These are phyloP conservation scores for Amazona guildingii DNA, from an alignment of 2,113 vertebrate genomes.

Conservation along the genomic window DNA sequence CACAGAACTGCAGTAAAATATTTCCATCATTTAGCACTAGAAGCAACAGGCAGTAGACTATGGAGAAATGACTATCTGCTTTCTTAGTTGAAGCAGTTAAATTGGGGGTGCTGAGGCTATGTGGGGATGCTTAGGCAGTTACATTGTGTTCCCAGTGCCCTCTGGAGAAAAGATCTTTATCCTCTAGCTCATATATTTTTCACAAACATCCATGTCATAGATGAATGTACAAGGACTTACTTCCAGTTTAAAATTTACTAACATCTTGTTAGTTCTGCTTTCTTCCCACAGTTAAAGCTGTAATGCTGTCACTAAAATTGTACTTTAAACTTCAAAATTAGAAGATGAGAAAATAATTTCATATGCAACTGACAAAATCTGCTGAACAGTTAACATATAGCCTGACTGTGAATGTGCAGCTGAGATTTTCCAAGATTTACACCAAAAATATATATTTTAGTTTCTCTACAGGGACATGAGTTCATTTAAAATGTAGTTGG, in stretches of 20 bases:
- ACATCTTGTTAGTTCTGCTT: not conserved
- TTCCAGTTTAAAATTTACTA: not conserved
- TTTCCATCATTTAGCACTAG: not conserved
- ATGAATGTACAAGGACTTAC: not conserved
- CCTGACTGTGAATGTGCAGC: not conserved
- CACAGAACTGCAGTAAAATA: not conserved
- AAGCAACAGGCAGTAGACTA: not conserved
- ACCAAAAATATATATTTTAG: not conserved
- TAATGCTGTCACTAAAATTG: not conserved
- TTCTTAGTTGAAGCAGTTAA: constrained; percentile 11
- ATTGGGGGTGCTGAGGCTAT: not conserved
- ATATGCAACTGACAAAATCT: not conserved
- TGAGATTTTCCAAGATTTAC: constrained; percentile 18
- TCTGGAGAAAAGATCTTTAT: not conserved
- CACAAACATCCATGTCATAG: not conserved
- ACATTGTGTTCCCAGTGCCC: not conserved
- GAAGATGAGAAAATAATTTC: not conserved
- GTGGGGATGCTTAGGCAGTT: not conserved
- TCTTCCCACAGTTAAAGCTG: not conserved
- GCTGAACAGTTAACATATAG: not conserved
- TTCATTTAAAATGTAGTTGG: constrained; percentile 13
- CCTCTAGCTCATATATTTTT: not conserved
- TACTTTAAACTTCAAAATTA: not conserved
- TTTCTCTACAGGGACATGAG: not conserved
- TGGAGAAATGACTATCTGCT: constrained; percentile 4